Evolutionary conservation across 2,113 vertebrate genomes (phyloP).

Genomic region (Caloenas nicobarica): DNA sequence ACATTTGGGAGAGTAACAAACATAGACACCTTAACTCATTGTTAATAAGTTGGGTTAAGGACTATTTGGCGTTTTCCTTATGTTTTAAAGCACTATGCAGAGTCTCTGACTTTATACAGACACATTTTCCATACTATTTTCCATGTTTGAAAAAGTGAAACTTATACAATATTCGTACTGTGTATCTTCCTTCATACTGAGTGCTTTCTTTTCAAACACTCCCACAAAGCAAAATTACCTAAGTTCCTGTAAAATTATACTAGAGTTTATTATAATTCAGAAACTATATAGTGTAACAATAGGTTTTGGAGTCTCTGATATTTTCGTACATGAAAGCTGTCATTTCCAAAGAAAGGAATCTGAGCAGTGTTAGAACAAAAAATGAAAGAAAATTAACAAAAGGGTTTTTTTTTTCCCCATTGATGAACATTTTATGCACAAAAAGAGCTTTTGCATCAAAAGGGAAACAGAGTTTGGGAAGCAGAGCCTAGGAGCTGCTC

Average conservation of each 20-base stretch:
- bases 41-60: not conserved
- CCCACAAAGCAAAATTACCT: not conserved
- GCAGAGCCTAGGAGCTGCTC: not conserved
- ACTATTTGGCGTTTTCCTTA: not conserved
- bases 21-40: not conserved
- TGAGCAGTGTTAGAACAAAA: not conserved
- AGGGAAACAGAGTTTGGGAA: not conserved
- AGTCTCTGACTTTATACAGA: not conserved
- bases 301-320: not conserved
- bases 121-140: not conserved
- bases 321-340: not conserved
- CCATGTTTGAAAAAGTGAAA: not conserved
- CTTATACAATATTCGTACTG: accelerated
- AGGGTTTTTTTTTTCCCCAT: not conserved
- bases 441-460: not conserved
- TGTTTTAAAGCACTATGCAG: not conserved
- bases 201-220: not conserved
- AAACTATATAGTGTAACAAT: not conserved
- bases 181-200: not conserved
- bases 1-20: not conserved
- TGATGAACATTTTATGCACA: not conserved
- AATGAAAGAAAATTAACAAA: not conserved
- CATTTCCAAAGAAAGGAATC: not conserved
- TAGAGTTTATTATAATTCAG: not conserved
- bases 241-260: not conserved